phyloP scores from a whole-genome alignment of 2,888 invertebrate species.

The Tortrix viridana region DNA sequence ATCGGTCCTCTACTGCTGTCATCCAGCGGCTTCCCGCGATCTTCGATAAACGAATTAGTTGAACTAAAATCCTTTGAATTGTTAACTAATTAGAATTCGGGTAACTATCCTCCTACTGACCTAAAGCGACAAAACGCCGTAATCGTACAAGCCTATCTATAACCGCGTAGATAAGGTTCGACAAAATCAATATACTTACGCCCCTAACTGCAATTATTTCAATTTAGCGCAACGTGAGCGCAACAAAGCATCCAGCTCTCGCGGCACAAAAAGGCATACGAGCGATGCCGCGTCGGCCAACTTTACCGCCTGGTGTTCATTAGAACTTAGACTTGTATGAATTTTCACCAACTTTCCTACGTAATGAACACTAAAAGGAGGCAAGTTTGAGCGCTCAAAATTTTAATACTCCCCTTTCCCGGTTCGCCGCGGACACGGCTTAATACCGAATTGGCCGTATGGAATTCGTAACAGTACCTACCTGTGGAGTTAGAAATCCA shows the following conservation, averaged over 20 bases:
- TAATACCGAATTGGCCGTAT: constrained; percentile 67
- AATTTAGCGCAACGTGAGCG: constrained; percentile 50
- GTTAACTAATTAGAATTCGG: no score
- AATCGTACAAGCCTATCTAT: neutral
- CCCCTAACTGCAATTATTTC: constrained; percentile 41
- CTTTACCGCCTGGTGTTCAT: constrained; percentile 77
- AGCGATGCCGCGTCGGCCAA: constrained; percentile 64
- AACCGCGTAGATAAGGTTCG: constrained; percentile 6
- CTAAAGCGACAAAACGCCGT: neutral
- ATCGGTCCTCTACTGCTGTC: no score
- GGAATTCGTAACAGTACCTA: constrained; percentile 58
- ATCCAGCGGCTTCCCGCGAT: no score
- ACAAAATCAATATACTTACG: constrained; percentile 28
- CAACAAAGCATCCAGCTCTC: constrained; percentile 51
- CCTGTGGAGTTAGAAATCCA: constrained; percentile 73
- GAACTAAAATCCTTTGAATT: no score
- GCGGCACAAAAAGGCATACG: constrained; percentile 56
- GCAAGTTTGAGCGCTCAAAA: constrained; percentile 80
- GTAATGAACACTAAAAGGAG: constrained; percentile 83
- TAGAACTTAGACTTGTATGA: constrained; percentile 82
- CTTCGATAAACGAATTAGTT: no score
- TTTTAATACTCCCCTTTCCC: constrained; percentile 71
- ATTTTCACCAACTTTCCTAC: constrained; percentile 79
- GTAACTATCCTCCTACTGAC: neutral
- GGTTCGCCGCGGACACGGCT: constrained; percentile 63